phyloP scores from a whole-genome alignment of 2,797 vertebrate species.

The Allobates femoralis region DNA sequence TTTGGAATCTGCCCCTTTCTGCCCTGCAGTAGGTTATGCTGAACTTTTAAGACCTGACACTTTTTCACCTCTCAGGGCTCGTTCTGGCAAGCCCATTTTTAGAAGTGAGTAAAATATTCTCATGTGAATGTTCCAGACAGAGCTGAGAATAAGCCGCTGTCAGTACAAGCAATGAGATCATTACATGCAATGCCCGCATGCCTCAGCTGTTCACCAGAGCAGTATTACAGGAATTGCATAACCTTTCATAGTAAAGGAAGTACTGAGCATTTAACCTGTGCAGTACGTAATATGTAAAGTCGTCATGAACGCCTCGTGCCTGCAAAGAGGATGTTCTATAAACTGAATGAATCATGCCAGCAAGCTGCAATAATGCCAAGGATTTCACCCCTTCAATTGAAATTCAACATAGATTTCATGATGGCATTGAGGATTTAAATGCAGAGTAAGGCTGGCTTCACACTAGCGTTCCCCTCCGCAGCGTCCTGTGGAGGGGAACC shows the following conservation, averaged over 20 bases:
- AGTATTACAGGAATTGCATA: not conserved
- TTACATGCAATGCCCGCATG: not conserved
- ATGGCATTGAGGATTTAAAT: too few relatives aligned
- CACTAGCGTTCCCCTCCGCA: too few relatives aligned
- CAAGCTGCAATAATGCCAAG: too few relatives aligned
- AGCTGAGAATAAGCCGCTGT: not conserved
- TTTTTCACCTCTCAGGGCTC: not conserved
- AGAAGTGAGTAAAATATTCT: not conserved
- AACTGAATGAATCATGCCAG: not conserved
- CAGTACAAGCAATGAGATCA: not conserved
- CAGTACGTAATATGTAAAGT: not conserved
- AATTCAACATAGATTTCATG: too few relatives aligned
- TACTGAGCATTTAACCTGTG: not conserved
- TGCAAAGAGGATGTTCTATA: too few relatives aligned
- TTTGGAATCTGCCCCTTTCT: not conserved
- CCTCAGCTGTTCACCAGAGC: not conserved
- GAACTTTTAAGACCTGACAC: not conserved
- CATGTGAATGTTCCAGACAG: not conserved
- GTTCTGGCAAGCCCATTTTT: slow-evolving; percentile 7
- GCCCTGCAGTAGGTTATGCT: not conserved
- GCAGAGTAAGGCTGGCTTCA: too few relatives aligned
- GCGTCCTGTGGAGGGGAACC: too few relatives aligned
- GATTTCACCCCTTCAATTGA: too few relatives aligned
- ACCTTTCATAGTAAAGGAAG: not conserved
- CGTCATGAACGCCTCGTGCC: not conserved